These are phyloP conservation scores for Ecliptopera silaceata DNA, from an alignment of 2,888 invertebrate species.

Conservation along the genomic window DNA sequence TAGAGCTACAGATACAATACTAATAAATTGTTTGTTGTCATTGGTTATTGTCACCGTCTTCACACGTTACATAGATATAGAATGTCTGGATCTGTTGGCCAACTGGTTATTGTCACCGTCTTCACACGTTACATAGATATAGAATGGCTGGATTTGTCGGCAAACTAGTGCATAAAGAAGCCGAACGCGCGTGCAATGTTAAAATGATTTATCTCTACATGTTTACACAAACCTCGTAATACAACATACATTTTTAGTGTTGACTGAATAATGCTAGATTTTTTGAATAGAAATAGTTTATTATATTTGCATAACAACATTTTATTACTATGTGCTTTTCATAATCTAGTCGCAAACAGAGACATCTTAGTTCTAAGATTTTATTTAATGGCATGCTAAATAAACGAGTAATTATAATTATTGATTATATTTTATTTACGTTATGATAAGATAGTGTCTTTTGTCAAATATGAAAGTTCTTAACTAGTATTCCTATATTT, in stretches of 20 bases:
- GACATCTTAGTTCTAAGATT: conserved; percentile 7
- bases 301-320: not conserved
- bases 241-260: not conserved
- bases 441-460: conserved; percentile 17
- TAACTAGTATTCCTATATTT: conserved; percentile 27
- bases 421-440: conserved; percentile 15
- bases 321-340: not conserved
- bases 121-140: no score
- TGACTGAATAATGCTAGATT: not conserved
- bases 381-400: conserved; percentile 19
- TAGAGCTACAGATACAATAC: no score
- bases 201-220: no score
- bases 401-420: conserved; percentile 9
- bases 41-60: no score
- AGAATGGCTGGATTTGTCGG: no score
- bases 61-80: no score
- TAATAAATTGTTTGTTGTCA: no score
- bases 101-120: no score
- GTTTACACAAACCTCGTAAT: not conserved
- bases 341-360: conserved; percentile 4
- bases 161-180: no score
- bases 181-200: no score
- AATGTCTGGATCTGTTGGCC: no score
- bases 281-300: not conserved
- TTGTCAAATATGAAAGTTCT: conserved; percentile 19